Evolutionary conservation across 2,797 vertebrate species (phyloP), one percentile per base, ranked within the genome.

Genomic region (Amazona finschi): DNA sequence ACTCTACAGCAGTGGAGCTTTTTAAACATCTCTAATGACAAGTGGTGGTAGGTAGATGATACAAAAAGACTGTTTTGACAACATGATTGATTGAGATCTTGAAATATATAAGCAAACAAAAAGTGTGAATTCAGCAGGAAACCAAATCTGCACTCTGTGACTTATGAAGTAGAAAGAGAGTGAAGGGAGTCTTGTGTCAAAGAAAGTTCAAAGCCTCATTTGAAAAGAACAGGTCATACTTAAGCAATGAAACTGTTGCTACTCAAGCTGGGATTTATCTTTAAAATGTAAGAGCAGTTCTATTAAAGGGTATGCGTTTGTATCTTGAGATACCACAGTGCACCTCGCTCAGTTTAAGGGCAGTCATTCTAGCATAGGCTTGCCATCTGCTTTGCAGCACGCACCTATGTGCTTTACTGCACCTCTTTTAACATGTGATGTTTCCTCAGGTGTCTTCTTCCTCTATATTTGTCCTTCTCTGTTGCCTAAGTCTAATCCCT

Each of bases 1-100:
- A 28, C 78, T 95, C 44, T 96, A 78, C 90, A 92, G 46, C 74
- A 94, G 38, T 76, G 80, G 92, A 86, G 64, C 50, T 96, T 97
- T 93, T 97, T 93, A 91, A 97, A 92, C 47, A 85, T 86, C 36
- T 94, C 83, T 88, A 77, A 93, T 97, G 91, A 93, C 47, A 95
- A 84, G 71, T 94, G 88, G 84, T 50, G 46, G 90, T 96, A 95
- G 75, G 88, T 94, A 65, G 80, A 96, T 87, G 85, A 94, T 97
- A 91, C 71, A 95, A 93, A 78, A 96, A 96, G 96, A 41, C 76
- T 96, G 58, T 95, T 96, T 97, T 97, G 93, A 95, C 88, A 97
- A 89, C 75, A 76, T 95, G 81, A 96, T 96, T 97, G 94, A 97
- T 92, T 96, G 93, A 65, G 62, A 82, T 70, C 85, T 65, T 74